Base-by-base conservation (phyloP, 1,140 invertebrate genomes). In the Harpegnathos saltator region DNA sequence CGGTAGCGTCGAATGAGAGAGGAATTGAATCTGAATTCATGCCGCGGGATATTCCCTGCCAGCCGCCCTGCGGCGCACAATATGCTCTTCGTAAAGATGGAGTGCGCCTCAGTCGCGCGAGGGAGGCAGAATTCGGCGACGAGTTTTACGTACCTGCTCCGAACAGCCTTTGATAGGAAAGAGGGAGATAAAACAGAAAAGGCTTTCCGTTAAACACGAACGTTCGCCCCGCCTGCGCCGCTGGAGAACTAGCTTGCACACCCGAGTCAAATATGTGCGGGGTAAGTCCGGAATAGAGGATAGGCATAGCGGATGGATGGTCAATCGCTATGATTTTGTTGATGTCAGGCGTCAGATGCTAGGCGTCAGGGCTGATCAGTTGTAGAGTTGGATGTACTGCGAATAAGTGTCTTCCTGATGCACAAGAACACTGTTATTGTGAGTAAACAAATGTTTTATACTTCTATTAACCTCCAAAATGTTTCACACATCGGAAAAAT, bases 1-100 rank as follows among this genome's bases (percentile, higher is more conserved):
- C 38, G 12, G n/a, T n/a, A n/a, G 68, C 74, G 69, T 63, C 56
- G 78, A 82, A 82, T 74, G 78, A 82, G 63, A 82, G 69, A 82
- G 69, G 69, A 74, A 82, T 74, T 82, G 78, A 82, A 82, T 74
- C 26, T 74, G 69, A 72, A 82, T 82, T 74, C 78, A 62, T 82
- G 69, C 78, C 69, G 65, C 65, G 44, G 78, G 78, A 61, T 73
- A 44, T 44, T 9, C 38, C 7, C 38, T 33, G 29, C 29, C 38
- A 7, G 3, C 11, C 38, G 0, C 38, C 38, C 38, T 7, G 7
- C 7, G 1, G 38, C 7, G 38, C 7, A 82, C 78, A 82, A 82
- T 82, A 82, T 73, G 69, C 78, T 74, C 50, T 82, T 62, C 69
- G 66, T 61, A 74, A 73, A 74, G 78, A 82, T 52, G 66, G 26